Base-by-base conservation (phyloP, 2,797 vertebrate species). In the Picus viridis region DNA sequence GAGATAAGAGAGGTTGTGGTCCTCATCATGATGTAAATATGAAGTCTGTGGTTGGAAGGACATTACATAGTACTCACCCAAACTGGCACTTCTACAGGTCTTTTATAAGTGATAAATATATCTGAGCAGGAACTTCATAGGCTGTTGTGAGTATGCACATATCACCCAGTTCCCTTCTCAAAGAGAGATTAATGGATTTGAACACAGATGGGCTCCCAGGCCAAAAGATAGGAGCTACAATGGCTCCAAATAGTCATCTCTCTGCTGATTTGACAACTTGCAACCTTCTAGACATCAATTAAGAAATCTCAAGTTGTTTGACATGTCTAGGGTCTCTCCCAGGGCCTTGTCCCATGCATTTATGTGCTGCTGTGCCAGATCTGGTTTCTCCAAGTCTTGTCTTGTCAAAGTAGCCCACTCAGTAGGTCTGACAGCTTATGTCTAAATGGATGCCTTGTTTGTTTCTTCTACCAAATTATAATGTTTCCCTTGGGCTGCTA, bases 31-130 rank as follows among this genome's bases (percentile, higher is more conserved):
- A 71, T 39, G 64, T 62, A 80, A 93, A 83, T 89, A 87, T 24
- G 53, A 68, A 82, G n/a, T 82, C 65, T 85, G 83, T 90, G 85
- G 64, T 70, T 86, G 49, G 70, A 95, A 90, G 59, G 62, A 83
- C 78, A 80, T 94, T 88, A 71, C 73, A 73, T 34, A 89, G 43
- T 58, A 69, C 24, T 88, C 58, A 83, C 62, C 83, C 83, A 78
- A 88, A 43, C 80, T 93, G 80, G 80, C 85, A 83, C 32, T 91
- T 88, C n/a, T 86, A 69, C 62, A 81, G 76, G 56, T 73, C 73
- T 85, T 75, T 64, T 90, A 63, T 84, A 89, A 62, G 34, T 47
- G 39, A 83, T 78, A 81, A 77, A 76, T 92, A 80, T 59, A 49
- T 51, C 56, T 63, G 53, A 54, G 39, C 62, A 93, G 65, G 53